Evolutionary conservation across 2,797 vertebrate genomes (phyloP), one percentile per base, ranked within the genome.

Genomic region (Microcaecilia unicolor): DNA sequence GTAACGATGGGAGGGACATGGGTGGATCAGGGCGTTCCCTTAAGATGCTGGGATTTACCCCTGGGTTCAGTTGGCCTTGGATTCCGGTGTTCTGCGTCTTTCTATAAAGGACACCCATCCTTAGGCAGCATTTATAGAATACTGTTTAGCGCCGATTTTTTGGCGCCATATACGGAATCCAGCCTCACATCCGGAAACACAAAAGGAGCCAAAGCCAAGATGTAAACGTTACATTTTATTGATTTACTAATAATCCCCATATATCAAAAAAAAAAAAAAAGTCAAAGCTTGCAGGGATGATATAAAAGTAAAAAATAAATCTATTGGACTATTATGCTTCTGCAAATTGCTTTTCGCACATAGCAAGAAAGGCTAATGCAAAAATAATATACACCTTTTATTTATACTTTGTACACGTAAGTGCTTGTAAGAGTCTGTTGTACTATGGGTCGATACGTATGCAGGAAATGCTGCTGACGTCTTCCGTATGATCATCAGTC

Each of bases 371-470:
- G 8, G 31, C 12, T 22, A 36, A 32, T 25, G 24, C 14, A 45
- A 11, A 6, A 43, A 54, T 66, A 47, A 50, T 37, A 60, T 1
- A 48, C 37, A 15, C 11, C 10, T 39, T 53, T 37, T 26, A 24
- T 18, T 65, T 58, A 12, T 10, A 38, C 14, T 51, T 70, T 51
- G 53, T 48, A 72, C 56, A 72, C 15, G 8, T 70, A 83, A 83
- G 76, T 83, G 80, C 76, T 78, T 55, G 42, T 33, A 34, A 37
- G 28, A 28, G 48, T 54, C 39, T 47, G 25, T 32, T 19, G 18
- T n/a, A 11, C 22, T 31, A 23, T 20, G 31, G 10, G 30, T n/a
- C n/a, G n/a, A n/a, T n/a, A n/a, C n/a, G n/a, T n/a, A n/a, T n/a
- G n/a, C n/a, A n/a, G n/a, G n/a, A n/a, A n/a, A n/a, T n/a, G n/a